These are phyloP conservation scores for Trematocara variabile DNA, from an alignment of 2,113 vertebrate species.

Conservation along the genomic window DNA sequence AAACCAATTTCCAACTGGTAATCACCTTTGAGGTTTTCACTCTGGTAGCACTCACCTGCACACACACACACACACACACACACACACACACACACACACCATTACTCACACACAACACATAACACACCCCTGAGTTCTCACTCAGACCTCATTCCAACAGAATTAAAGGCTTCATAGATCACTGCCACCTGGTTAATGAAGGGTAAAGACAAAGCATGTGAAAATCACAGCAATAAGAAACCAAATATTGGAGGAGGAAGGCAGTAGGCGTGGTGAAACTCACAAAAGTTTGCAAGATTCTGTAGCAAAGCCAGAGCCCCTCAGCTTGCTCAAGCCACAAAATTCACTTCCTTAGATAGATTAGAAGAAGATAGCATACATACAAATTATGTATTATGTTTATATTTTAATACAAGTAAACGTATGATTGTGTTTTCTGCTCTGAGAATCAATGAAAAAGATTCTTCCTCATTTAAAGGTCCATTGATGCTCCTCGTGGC, in stretches of 20 bases:
- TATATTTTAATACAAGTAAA: not conserved
- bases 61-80: not conserved
- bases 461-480: not conserved
- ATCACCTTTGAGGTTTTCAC: not conserved
- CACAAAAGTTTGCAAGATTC: not conserved
- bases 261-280: not conserved
- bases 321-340: not conserved
- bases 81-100: not conserved
- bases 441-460: not conserved
- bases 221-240: not conserved
- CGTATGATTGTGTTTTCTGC: not conserved
- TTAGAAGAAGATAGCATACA: not conserved
- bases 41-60: not conserved
- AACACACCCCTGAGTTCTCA: not conserved
- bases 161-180: conserved; percentile 3
- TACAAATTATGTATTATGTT: not conserved
- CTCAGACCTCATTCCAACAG: not conserved
- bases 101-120: conserved; percentile 9
- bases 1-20: conserved; percentile 22
- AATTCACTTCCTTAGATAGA: not conserved
- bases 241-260: not conserved
- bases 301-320: not conserved
- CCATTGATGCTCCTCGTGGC: not conserved
- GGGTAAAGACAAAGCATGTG: not conserved
- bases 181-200: not conserved